phyloP scores from a whole-genome alignment of 37 sponge, comb jelly and placozoan genomes.

The Diacarnus erythraeanus region DNA sequence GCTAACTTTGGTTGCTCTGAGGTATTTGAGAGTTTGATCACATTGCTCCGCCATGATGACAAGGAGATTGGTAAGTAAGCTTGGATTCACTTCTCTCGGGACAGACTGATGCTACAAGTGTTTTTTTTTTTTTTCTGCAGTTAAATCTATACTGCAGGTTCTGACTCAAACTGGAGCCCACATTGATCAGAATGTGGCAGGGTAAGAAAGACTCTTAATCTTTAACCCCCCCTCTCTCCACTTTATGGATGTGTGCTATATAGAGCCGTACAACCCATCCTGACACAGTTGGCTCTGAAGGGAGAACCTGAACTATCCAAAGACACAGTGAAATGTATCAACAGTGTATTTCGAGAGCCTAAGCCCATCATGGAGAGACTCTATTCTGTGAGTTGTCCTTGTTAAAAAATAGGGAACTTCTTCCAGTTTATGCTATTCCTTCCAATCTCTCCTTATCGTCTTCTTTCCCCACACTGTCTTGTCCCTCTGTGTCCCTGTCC shows the following conservation, averaged over 20 bases:
- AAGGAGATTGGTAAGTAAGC: conserved; percentile 44
- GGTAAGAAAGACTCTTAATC: conserved; percentile 5
- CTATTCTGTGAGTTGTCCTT: conserved; percentile 32
- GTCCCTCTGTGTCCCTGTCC: too few species aligned
- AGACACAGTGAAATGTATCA: conserved; percentile 57
- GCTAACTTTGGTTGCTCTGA: conserved; percentile 46
- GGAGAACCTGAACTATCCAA: conserved; percentile 58
- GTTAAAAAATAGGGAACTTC: too few species aligned
- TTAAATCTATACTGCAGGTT: conserved; percentile 20
- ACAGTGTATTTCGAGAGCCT: conserved; percentile 47
- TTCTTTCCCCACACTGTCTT: too few species aligned
- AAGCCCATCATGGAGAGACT: conserved; percentile 59
- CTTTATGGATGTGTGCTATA: neutral
- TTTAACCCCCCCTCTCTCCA: neutral
- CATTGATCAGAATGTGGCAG: conserved; percentile 15
- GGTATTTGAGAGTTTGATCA: conserved; percentile 55
- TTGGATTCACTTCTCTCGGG: neutral
- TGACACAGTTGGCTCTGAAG: conserved; percentile 54
- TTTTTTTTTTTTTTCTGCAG: neutral
- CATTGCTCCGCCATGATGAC: conserved; percentile 58
- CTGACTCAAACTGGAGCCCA: conserved; percentile 23
- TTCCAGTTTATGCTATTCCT: too few species aligned
- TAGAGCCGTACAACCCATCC: conserved; percentile 70
- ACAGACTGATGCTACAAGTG: neutral
- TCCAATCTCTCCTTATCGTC: too few species aligned